A percentile compares a stretch with the other conserved stretches of the same genome.
Conservation (phyloP, 1,140 invertebrate species). For the Aphelenchoides besseyi region DNA sequence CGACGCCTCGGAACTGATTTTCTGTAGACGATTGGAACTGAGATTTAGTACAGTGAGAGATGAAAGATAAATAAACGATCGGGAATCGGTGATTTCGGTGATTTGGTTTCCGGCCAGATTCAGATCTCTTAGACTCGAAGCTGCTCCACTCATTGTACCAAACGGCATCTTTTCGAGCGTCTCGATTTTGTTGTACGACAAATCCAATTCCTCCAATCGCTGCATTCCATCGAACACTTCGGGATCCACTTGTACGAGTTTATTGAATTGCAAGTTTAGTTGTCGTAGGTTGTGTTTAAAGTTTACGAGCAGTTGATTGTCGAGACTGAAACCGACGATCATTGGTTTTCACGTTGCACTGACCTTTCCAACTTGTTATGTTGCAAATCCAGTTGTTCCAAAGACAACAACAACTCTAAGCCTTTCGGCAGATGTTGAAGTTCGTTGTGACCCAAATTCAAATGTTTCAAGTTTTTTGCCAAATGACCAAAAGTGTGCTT, state of each 20-base stretch:
- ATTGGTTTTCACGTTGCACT: constrained; percentile 14
- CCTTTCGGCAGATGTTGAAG: constrained; percentile 32
- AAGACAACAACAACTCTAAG: constrained; percentile 22
- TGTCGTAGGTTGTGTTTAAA: constrained; percentile 45
- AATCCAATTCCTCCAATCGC: constrained; percentile 26
- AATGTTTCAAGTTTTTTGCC: constrained; percentile 34
- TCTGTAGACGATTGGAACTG: constrained; percentile 3
- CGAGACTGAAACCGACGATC: constrained; percentile 32
- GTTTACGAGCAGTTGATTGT: constrained; percentile 28
- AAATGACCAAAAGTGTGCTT: constrained; percentile 41
- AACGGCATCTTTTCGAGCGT: constrained; percentile 45
- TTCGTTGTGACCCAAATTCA: constrained; percentile 44
- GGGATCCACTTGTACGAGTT: constrained; percentile 19
- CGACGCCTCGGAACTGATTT: constrained; percentile 4
- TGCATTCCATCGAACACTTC: constrained; percentile 45
- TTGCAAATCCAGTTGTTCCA: constrained; percentile 43
- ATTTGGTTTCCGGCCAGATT: constrained; percentile 47
- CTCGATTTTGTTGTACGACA: constrained; percentile 37
- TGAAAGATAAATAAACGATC: constrained; percentile 37
- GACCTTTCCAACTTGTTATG: constrained; percentile 39
- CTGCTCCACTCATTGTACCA: constrained; percentile 29
- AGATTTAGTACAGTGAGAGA: constrained; percentile 8
- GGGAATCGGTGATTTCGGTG: constrained; percentile 35
- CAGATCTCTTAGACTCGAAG: constrained; percentile 24
- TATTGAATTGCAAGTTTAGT: constrained; percentile 38